These are phyloP conservation scores for Exephanes ischioxanthus DNA, from an alignment of 2,888 invertebrate genomes.

Conservation along the genomic window DNA sequence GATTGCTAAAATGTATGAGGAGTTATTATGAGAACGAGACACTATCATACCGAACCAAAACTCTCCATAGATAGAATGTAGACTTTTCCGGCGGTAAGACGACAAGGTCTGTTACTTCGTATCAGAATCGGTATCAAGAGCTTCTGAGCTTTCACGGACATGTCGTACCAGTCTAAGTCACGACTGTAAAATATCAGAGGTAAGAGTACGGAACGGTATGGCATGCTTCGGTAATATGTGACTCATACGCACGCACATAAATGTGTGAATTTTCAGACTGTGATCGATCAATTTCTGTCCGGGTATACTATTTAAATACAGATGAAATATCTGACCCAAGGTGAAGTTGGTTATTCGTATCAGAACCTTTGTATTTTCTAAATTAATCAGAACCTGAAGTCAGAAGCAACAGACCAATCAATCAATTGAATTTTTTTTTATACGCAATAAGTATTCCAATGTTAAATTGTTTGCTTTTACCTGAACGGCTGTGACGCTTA, in stretches of 20 bases:
- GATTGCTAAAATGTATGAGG: too few relatives aligned
- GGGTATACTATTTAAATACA: slow-evolving; percentile 13
- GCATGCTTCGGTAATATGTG: too few relatives aligned
- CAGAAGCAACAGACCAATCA: background rate
- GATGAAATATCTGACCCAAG: background rate
- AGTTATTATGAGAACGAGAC: background rate
- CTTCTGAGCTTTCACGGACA: slow-evolving; percentile 12
- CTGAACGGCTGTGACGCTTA: background rate
- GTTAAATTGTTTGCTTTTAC: background rate
- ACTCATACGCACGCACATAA: slow-evolving; percentile 20
- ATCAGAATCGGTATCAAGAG: background rate
- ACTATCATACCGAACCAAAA: slow-evolving; percentile 15
- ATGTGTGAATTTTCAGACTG: slow-evolving; percentile 13
- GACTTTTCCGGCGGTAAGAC: background rate
- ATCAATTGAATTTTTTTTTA: background rate
- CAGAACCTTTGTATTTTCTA: background rate
- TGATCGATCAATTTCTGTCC: slow-evolving; percentile 40
- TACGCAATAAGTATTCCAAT: background rate
- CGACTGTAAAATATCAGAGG: background rate
- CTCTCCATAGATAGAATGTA: slow-evolving; percentile 31
- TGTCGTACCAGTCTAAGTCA: slow-evolving; percentile 27
- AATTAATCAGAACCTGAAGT: slow-evolving; percentile 3
- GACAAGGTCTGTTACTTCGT: too few relatives aligned
- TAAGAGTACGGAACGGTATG: too few relatives aligned
- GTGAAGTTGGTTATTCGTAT: background rate